These are phyloP conservation scores for Petrolisthes cinctipes DNA, from an alignment of 2,888 invertebrate genomes.

Conservation along the genomic window DNA sequence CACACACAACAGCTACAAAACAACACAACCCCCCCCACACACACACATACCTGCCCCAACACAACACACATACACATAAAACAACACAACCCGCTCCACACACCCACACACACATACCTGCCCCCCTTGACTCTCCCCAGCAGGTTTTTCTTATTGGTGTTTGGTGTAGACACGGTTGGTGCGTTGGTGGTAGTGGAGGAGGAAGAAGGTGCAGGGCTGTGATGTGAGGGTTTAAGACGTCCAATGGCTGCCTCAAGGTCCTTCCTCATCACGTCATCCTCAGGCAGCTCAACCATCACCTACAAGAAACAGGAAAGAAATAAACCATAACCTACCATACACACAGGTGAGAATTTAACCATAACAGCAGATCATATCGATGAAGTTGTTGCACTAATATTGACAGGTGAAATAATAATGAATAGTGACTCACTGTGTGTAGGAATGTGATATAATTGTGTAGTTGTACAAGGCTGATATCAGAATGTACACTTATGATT, in stretches of 20 bases:
- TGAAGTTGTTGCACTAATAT: too few relatives aligned
- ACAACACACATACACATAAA: not conserved
- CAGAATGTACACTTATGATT: too few relatives aligned
- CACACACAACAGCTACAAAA: too few relatives aligned
- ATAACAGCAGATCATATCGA: too few relatives aligned
- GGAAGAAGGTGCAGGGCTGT: constrained; percentile 31
- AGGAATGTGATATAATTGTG: too few relatives aligned
- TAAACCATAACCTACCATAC: too few relatives aligned
- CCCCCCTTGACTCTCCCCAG: constrained; percentile 52
- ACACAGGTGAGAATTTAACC: too few relatives aligned
- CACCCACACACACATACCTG: constrained; percentile 14
- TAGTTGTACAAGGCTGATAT: too few relatives aligned
- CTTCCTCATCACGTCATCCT: constrained; percentile 45
- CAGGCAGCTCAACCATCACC: constrained; percentile 45
- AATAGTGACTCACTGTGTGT: too few relatives aligned
- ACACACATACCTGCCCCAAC: not conserved
- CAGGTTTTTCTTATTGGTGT: constrained; percentile 48
- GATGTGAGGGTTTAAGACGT: constrained; percentile 40
- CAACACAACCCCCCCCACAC: too few relatives aligned
- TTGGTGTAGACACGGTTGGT: constrained; percentile 24
- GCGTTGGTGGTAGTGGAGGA: not conserved
- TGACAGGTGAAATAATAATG: too few relatives aligned
- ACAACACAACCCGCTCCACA: too few relatives aligned
- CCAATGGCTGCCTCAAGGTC: constrained; percentile 48
- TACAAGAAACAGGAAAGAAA: not conserved